phyloP scores from a whole-genome alignment of 2,888 invertebrate species.

The Ormyrus labotus region DNA sequence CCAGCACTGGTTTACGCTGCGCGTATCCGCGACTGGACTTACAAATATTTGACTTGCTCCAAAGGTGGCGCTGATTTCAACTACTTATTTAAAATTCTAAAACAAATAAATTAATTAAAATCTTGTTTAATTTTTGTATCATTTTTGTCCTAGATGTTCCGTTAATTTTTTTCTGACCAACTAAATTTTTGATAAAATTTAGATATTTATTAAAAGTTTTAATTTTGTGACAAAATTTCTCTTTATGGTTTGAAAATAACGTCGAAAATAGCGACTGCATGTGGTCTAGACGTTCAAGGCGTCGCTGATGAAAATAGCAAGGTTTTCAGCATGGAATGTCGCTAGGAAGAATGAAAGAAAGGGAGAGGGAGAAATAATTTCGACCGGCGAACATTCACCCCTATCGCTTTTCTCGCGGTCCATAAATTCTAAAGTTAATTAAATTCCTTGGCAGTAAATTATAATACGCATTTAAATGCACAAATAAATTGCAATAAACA shows the following conservation, averaged over 20 bases:
- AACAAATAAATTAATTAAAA: too few relatives aligned
- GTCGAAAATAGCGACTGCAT: conserved; percentile 65
- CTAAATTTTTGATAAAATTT: neutral
- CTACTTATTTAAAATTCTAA: conserved; percentile 13
- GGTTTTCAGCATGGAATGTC: conserved; percentile 52
- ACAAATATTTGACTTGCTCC: neutral
- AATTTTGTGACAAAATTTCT: conserved; percentile 45
- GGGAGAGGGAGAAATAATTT: conserved; percentile 57
- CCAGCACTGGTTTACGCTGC: neutral
- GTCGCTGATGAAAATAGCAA: conserved; percentile 69
- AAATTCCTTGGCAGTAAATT: neutral
- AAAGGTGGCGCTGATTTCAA: conserved; percentile 30
- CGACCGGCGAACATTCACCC: conserved; percentile 60
- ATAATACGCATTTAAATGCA: too few relatives aligned
- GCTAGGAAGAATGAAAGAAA: conserved; percentile 42
- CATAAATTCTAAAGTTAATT: conserved; percentile 20
- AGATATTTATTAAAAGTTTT: neutral
- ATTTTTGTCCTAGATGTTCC: too few relatives aligned
- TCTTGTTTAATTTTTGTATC: too few relatives aligned
- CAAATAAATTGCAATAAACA: too few relatives aligned
- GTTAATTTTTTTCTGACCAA: neutral
- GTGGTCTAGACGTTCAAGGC: conserved; percentile 66
- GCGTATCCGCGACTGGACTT: neutral
- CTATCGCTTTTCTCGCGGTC: conserved; percentile 32
- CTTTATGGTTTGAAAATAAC: conserved; percentile 65